A percentile compares a stretch with the other conserved stretches of the same genome.
phyloP scores from a whole-genome alignment of 2,888 invertebrate species.

The Caenorhabditis sp. region DNA sequence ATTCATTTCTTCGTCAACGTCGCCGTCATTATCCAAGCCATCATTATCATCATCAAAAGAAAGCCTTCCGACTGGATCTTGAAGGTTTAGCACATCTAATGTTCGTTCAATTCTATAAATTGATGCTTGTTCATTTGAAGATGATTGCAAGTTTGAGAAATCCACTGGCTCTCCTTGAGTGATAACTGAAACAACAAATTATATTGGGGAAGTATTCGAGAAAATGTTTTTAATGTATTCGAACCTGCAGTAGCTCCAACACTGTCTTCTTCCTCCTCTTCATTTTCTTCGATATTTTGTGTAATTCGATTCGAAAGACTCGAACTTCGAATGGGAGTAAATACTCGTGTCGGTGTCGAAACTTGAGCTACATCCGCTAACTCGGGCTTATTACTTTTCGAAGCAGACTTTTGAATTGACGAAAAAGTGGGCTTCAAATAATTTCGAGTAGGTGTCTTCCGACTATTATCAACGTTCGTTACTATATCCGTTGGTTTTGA shows the following conservation, averaged over 20 bases:
- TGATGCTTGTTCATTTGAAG: not conserved
- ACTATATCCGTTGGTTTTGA: no score
- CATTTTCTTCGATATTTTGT: not conserved
- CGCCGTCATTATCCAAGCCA: not conserved
- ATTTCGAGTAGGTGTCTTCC: not conserved
- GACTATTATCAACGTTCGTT: no score
- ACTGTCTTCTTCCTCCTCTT: constrained; percentile 7
- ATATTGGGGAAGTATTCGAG: no score
- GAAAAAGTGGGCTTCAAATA: not conserved
- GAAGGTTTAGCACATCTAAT: not conserved
- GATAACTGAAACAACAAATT: not conserved
- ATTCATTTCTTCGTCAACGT: not conserved
- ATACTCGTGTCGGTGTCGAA: not conserved
- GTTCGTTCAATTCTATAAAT: not conserved
- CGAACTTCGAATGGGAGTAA: not conserved
- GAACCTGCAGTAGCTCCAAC: constrained; percentile 18
- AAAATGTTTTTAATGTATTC: no score
- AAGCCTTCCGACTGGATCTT: not conserved
- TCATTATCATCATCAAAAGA: not conserved
- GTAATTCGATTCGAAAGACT: not conserved
- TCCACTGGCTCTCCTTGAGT: not conserved
- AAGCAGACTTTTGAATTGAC: not conserved
- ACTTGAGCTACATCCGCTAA: not conserved
- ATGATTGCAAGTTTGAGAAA: not conserved
- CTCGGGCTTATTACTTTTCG: no score